Evolutionary conservation across 2,888 invertebrate species (phyloP), one percentile per base, ranked within the genome.

Genomic region (Nephrocerus scutellatus): DNA sequence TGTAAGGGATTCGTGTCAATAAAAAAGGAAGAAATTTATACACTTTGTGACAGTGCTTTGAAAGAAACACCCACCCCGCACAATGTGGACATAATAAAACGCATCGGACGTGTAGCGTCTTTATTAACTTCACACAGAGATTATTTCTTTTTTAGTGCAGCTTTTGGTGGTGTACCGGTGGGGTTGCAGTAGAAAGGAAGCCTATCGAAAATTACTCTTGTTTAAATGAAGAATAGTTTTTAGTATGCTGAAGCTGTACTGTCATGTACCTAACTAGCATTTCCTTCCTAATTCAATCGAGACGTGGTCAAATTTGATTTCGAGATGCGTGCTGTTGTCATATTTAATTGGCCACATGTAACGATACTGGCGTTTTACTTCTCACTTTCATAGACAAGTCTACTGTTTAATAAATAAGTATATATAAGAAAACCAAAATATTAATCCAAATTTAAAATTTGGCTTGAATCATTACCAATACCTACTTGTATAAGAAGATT

Each of bases 201-300:
- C n/a, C n/a, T n/a, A n/a, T n/a, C n/a, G n/a, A n/a, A n/a, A n/a
- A n/a, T n/a, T n/a, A n/a, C n/a, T n/a, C n/a, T n/a, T n/a, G n/a
- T n/a, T n/a, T n/a, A n/a, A n/a, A n/a, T 3, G n/a, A 34, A 40
- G 36, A 39, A 43, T 44, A 44, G 44, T 46, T 46, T n/a, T 44
- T 46, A 44, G 46, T 46, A 46, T 46, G 44, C 46, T 41, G 37
- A 41, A 41, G 41, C 46, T 47, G 43, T 50, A 53, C 51, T 48
- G 51, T 56, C 54, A 56, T 54, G 56, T 56, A n/a, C n/a, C n/a
- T n/a, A n/a, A n/a, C n/a, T n/a, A n/a, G n/a, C n/a, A n/a, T n/a
- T n/a, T n/a, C n/a, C n/a, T 60, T 57, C 60, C 60, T 60, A 59
- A 61, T 57, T 56, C 50, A 56, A 56, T 44, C 41, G 38, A 40